Percentiles rank a stretch among this genome's conserved stretches.
phyloP scores from a whole-genome alignment of 2,113 vertebrate species.

The Pseudorhombus dupliciocellatus region DNA sequence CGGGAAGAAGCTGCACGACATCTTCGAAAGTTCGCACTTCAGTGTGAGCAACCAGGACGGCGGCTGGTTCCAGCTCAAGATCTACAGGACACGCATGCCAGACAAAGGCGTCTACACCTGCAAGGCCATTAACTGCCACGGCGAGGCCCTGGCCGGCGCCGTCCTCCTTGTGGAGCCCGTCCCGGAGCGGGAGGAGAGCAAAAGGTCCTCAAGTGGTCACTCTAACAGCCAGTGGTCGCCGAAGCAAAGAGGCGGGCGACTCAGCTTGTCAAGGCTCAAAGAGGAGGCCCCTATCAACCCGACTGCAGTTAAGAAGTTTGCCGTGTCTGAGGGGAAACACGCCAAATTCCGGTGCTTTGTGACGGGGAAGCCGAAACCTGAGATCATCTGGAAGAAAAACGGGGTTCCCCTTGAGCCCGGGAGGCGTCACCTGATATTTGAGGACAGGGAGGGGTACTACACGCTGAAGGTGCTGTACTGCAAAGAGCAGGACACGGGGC shows the following conservation, averaged over 20 bases:
- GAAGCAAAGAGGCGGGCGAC: conserved; percentile 54
- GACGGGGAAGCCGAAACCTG: conserved; percentile 95
- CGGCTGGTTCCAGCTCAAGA: conserved; percentile 86
- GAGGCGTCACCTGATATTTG: conserved; percentile 90
- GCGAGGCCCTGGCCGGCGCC: conserved; percentile 85
- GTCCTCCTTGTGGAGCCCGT: conserved; percentile 87
- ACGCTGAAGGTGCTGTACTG: conserved; percentile 97
- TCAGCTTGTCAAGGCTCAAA: conserved; percentile 14
- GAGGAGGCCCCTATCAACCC: conserved; percentile 56
- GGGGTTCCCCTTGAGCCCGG: conserved; percentile 79
- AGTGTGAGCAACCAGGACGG: conserved; percentile 74
- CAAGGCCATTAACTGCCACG: conserved; percentile 83
- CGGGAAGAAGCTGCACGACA: conserved; percentile 85
- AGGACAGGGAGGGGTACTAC: conserved; percentile 94
- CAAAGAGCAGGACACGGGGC: conserved; percentile 88
- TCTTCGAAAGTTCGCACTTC: conserved; percentile 93
- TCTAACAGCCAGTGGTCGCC: conserved; percentile 59
- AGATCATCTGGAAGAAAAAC: conserved; percentile 95
- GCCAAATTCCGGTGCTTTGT: conserved; percentile 96
- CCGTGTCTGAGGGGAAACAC: conserved; percentile 91
- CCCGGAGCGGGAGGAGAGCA: conserved; percentile 49
- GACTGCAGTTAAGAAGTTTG: conserved; percentile 86
- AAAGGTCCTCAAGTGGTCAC: conserved; percentile 52
- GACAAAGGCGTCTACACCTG: conserved; percentile 94
- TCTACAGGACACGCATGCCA: conserved; percentile 82